These are phyloP conservation scores for Imbricaverruca yamaguchii DNA, from an alignment of 2,888 invertebrate genomes.

Conservation along the genomic window DNA sequence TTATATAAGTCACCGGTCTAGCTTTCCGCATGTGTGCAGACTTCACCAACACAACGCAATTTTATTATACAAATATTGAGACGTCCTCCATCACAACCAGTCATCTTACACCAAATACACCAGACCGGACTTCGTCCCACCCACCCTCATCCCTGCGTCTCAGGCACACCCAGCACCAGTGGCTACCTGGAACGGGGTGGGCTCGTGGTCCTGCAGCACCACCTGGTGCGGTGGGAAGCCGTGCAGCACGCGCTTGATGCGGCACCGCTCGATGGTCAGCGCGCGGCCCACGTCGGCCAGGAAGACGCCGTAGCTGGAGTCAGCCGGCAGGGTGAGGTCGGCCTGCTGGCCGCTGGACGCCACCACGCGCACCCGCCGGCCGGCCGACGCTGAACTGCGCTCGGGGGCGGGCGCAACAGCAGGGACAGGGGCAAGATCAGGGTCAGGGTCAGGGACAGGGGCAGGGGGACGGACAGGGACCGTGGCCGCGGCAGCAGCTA, in stretches of 20 bases:
- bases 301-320: neutral
- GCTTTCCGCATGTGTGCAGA: too few relatives aligned
- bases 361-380: neutral
- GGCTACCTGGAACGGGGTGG: neutral
- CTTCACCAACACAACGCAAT: too few relatives aligned
- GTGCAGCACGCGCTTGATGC: constrained; percentile 9
- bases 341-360: neutral
- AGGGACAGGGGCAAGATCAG: neutral
- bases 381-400: neutral
- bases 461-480: neutral
- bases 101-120: too few relatives aligned
- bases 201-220: neutral
- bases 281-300: neutral
- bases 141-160: too few relatives aligned
- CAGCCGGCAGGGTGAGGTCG: neutral
- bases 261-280: neutral
- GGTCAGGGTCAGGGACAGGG: neutral
- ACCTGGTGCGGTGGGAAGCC: constrained; percentile 11
- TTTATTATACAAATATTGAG: too few relatives aligned
- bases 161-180: neutral
- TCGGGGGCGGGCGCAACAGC: too few relatives aligned
- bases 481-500: neutral
- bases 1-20: too few relatives aligned
- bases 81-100: too few relatives aligned
- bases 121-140: too few relatives aligned